Base-by-base conservation (phyloP, 2,888 invertebrate genomes). In the Allolobophora icterica region DNA sequence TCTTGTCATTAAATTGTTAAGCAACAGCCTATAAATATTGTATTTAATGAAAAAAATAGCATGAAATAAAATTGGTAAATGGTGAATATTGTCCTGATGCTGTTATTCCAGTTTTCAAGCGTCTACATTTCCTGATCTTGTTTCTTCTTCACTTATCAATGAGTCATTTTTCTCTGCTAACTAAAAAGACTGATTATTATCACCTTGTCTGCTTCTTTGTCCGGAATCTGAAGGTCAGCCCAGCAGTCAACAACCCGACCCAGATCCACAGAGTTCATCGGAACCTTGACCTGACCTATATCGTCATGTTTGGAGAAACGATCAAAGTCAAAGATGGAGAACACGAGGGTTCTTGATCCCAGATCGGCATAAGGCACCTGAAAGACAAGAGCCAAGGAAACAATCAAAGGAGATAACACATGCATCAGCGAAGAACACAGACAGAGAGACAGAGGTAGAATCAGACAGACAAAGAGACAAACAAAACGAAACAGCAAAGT, bases 301-400 rank as follows among this genome's bases (percentile, higher is more conserved):
- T 99, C 99, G 96, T 99, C 99, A 96, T 99, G 99, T 96, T 99
- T 99, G 93, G 99, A 99, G 96, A 99, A 99, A 93, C 99, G 97
- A 96, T 99, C 99, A 96, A 99, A 99, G 96, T 99, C 99, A 96
- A 99, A 99, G 95, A 99, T 98, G 94, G 99, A 99, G 96, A 99
- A 99, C 93, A 98, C 98, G 94, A 99, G 97, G 21, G 99, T 99
- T 96, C 99, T 99, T 96, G 98, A 98, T 97, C 99, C 99, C 92
- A 99, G 98, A 95, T 99, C 99, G 93, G 99, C 98, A 96, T 99
- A 99, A 91, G 99, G 98, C 94, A 99, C 98, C 96, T 97, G 93
- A 84, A 94, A 87, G 21, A 87, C 6, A 87, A 34, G 15, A 38
- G 34, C 15, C 35, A 87, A 24, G 34, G 24, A 87, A 71, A 71